Evolutionary conservation across 2,113 vertebrate genomes (phyloP), one percentile per base, ranked within the genome.

Genomic region (Corythornis vintsioides): DNA sequence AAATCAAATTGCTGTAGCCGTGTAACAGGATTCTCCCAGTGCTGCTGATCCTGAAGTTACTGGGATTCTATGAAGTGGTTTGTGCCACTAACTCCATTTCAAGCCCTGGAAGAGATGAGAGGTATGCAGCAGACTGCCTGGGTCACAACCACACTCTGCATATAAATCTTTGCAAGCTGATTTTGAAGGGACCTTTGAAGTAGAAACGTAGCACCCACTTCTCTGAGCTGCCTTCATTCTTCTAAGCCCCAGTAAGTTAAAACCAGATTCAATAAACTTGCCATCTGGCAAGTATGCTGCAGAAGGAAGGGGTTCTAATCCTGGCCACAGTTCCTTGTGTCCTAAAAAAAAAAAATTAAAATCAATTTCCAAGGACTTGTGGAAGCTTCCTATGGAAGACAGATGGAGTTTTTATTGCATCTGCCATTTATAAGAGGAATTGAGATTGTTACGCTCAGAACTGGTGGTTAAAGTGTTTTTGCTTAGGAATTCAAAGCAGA

Each of bases 391-490:
- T 92, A 86, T 94, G 65, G 88, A 96, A 94, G 90, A 83, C 93
- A 95, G 93, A 95, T 95, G 93, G 83, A 96, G 69, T 48, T 88
- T 94, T 93, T 94, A 95, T 94, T 91, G 64, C 89, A 93, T 90
- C 48, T 90, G 64, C 79, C 83, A 88, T 76, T 95, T 91, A 91
- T 38, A 92, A 80, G 48, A 91, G 72, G 69, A 93, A 59, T 56
- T 56, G 56, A 88, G 67, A 87, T n/a, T 33, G 35, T 48, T 92
- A 80, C 0, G 2, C 66, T 80, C 64, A 60, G 70, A 91, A 83
- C 22, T 77, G 72, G 76, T 60, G 28, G 55, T 29, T 86, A 35
- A 88, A 90, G 43, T 74, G 33, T n/a, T 86, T 91, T 86, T 74
- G 71, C 72, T 79, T 73, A 73, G 50, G 64, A 89, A 76, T 87